Evolutionary conservation across 2,888 invertebrate species (phyloP), one percentile per base, ranked within the genome.

Genomic region (Heliconius ethilla): DNA sequence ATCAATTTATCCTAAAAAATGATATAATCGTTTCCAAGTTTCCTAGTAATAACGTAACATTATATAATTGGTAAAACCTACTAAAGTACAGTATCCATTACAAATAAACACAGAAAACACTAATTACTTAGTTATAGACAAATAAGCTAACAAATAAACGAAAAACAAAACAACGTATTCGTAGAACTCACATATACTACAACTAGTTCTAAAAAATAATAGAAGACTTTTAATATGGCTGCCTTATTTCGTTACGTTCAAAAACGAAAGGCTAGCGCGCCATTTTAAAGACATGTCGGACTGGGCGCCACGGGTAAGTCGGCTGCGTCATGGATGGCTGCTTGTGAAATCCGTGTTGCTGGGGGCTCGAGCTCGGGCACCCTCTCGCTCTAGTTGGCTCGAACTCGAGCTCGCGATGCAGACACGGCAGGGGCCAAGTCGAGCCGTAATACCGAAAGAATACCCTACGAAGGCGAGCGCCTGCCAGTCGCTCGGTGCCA

Each of bases 321-420:
- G 83, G 84, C 81, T 79, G 76, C 86, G 88, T 87, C 88, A 90
- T 85, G 90, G 87, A 84, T 87, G 87, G 89, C 84, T 87, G 89
- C 87, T 86, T 88, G 87, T 84, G 88, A 89, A 88, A 89, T 86
- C 85, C 85, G 86, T 86, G 86, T 86, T 85, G 83, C 81, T 82
- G 72, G 75, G 69, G 70, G 80, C 77, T 78, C 81, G 79, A 81
- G 77, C 62, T 72, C 73, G 72, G 25, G 79, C 79, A 40, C 59
- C 59, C 37, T n/a, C 69, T 70, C 10, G 79, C 81, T 79, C 79
- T 70, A 81, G 76, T 81, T 79, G 33, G 59, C 75, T 79, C 80
- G 78, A 80, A 77, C 77, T 83, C 82, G 82, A 83, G 84, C 81
- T 81, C 82, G 81, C 82, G 79, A 51, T 6, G 18, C 51, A 33